These are phyloP conservation scores for Dasypolia templi DNA, from an alignment of 2,888 invertebrate species.

Conservation along the genomic window DNA sequence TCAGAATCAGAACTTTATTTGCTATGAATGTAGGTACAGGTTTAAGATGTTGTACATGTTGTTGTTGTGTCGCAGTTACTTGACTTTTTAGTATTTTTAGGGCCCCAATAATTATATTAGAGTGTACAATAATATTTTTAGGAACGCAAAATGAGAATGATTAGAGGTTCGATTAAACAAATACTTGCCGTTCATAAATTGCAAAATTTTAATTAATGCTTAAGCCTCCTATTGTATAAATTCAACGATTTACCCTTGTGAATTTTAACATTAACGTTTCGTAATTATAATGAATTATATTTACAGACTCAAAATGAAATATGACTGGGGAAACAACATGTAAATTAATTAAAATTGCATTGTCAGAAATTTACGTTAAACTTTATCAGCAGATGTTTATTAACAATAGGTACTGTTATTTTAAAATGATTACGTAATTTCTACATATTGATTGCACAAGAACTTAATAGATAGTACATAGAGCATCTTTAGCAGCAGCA, in stretches of 20 bases:
- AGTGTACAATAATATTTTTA: background rate
- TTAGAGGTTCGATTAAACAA: background rate
- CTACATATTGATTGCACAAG: conserved; percentile 41
- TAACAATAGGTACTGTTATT: conserved; percentile 38
- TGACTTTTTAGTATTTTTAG: background rate
- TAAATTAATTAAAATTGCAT: conserved; percentile 35
- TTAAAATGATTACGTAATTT: conserved; percentile 44
- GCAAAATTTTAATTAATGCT: background rate
- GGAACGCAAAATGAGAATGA: background rate
- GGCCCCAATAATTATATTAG: background rate
- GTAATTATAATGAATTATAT: conserved; percentile 36
- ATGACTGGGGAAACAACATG: conserved; percentile 18
- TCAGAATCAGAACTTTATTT: no score
- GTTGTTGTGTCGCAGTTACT: background rate
- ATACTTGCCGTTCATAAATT: background rate
- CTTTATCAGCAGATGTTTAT: conserved; percentile 27
- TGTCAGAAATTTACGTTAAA: conserved; percentile 44
- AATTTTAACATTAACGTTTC: conserved; percentile 21
- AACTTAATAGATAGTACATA: conserved; percentile 34
- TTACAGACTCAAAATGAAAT: conserved; percentile 49
- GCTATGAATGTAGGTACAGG: no score
- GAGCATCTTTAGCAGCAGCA: conserved; percentile 14
- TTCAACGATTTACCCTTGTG: conserved; percentile 12
- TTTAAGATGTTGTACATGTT: no score
- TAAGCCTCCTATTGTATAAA: conserved; percentile 11